phyloP scores from a whole-genome alignment of 2,113 vertebrate species.

The Etheostoma cragini region DNA sequence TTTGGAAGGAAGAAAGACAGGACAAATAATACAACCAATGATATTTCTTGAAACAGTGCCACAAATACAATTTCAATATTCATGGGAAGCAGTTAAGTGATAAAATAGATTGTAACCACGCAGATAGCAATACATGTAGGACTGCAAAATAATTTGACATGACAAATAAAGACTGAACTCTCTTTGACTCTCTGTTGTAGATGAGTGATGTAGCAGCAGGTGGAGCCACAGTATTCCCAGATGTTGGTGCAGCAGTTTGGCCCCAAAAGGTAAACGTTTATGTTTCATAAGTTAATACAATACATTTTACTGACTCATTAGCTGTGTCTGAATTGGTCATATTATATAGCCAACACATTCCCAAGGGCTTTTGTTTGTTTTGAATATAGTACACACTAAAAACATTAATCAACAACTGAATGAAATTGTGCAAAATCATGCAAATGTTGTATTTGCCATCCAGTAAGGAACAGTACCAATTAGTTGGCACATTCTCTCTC shows the following conservation, averaged over 20 bases:
- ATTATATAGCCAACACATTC: not conserved
- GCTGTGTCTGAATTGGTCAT: not conserved
- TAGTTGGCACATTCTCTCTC: not conserved
- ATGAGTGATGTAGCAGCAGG: conserved; percentile 98
- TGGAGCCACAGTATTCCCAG: conserved; percentile 97
- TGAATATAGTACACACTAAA: not conserved
- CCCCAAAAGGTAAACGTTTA: conserved; percentile 90
- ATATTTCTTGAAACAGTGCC: not conserved
- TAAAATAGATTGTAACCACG: not conserved
- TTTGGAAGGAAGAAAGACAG: not conserved
- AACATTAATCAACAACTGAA: not conserved
- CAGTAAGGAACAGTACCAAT: not conserved
- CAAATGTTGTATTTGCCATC: not conserved
- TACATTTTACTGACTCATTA: not conserved
- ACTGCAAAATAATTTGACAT: not conserved
- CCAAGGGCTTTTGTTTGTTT: not conserved
- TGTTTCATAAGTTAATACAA: not conserved
- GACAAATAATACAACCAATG: not conserved
- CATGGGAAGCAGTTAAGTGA: not conserved
- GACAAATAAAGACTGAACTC: not conserved
- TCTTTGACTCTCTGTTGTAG: conserved; percentile 75
- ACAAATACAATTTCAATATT: not conserved
- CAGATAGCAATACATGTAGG: not conserved
- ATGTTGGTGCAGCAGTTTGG: conserved; percentile 96
- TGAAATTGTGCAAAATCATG: not conserved